Evolutionary conservation across 2,113 vertebrate genomes (phyloP), one percentile per base, ranked within the genome.

Genomic region (Elephantulus edwardii): DNA sequence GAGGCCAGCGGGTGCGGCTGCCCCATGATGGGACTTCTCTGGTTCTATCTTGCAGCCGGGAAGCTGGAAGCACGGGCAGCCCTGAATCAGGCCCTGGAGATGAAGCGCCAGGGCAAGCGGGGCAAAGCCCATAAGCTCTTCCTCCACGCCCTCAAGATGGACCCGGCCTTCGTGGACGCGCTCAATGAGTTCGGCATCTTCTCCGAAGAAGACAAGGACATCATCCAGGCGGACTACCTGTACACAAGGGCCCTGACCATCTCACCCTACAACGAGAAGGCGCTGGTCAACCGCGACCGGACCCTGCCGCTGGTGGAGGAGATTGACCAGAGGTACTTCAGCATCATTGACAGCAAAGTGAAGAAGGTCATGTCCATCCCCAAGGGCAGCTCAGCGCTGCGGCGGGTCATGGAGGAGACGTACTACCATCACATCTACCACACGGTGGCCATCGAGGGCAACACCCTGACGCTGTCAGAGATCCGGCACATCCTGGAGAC

Each of bases 371-470:
- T 99, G 98, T 98, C 99, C 56, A 99, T 99, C 89, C 99, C 99
- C 14, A 99, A 99, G 94, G 98, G 99, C 48, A 99, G 97, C 90
- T 98, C 99, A 0, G 99, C 98, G 0, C 98, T 99, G 71, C 98
- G 98, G 12, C 89, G 99, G 0, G 98, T 99, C 92, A 98, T 99
- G 99, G 99, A 99, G 93, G 99, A 99, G 91, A 99, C 98, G 0
- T 99, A 99, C 93, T 99, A 99, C 92, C 99, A 99, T 94, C 99
- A 99, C 97, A 99, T 99, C 95, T 99, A 99, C 97, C 99, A 99
- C 98, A 99, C 99, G 0, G 99, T 99, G 6, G 99, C 99, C 5
- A 99, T 99, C 0, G 99, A 99, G 93, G 99, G 99, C n/a, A 99
- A 98, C 97, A 99, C 99, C 0, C 97, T 99, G 87, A 99, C 99